Base-by-base conservation (phyloP, 2,797 vertebrate genomes). In the Florisuga fusca region DNA sequence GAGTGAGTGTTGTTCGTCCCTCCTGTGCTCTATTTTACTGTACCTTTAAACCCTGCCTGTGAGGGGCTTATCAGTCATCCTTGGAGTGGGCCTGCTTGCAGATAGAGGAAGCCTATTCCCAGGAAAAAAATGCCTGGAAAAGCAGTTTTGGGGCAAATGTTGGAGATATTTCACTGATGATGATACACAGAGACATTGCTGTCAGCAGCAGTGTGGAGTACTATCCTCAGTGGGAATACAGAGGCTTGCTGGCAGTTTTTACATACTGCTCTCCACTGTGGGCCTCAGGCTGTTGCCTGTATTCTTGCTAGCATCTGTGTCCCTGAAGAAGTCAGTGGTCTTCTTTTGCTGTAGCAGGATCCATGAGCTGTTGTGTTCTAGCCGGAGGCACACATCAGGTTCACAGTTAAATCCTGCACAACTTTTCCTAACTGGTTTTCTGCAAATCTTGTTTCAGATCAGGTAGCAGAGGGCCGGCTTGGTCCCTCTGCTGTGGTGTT, bases 401-500 rank as follows among this genome's bases (percentile, higher is more conserved):
- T 26, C 31, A 6, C 55, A 63, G 26, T 57, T 69, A 62, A 87
- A 74, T 84, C 31, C 53, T 87, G 43, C 62, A 27, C 43, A 61
- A 3, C 41, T 45, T 67, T 84, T 34, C 54, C 34, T 90, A 34
- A 79, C 64, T 41, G 19, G 31, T 72, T 83, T 88, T 91, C 38
- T 90, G 25, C 78, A 54, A 92, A 57, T 84, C 66, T 91, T 73
- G 62, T 97, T 97, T 92, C 97, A 99, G 99, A 99, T 96, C 97
- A 98, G 90, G 91, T 69, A 11, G 79, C 89, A 25, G 99, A 99
- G 9, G 99, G 99, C 2, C 98, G 99, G 11, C 98, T 99, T 11
- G 99, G 99, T 45, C 99, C 99, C 27, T 97, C 98, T 77, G 97
- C 98, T 1, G 99, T 99, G 34, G 99, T 99, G 46, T 96, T 99